Conservation (phyloP, 2,797 vertebrate species). For the Capromys pilorides region DNA sequence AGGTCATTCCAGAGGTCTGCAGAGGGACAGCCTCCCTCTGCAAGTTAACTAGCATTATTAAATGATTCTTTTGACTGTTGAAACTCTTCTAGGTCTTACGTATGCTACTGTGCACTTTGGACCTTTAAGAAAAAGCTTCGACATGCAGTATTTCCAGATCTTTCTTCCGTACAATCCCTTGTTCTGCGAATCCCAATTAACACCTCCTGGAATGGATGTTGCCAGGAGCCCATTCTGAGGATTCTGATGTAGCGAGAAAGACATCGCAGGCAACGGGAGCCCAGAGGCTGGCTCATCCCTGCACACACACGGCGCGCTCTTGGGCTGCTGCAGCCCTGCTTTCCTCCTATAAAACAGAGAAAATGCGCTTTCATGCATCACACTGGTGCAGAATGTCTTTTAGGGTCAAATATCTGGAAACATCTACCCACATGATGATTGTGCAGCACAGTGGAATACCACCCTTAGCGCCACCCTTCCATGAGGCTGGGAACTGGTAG, state of each 20-base stretch:
- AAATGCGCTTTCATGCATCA: background rate
- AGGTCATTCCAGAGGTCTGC: background rate
- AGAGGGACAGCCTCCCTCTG: background rate
- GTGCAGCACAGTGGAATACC: background rate
- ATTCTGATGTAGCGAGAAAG: constrained; percentile 12
- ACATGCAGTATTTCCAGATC: background rate
- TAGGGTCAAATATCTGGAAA: constrained; percentile 44
- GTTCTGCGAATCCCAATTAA: background rate
- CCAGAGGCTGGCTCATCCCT: background rate
- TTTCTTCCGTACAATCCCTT: constrained; percentile 11
- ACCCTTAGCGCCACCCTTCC: background rate
- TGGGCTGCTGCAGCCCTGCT: background rate
- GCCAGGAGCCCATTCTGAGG: background rate
- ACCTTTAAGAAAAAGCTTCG: constrained; percentile 23
- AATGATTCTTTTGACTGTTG: background rate
- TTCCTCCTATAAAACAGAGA: constrained; percentile 51
- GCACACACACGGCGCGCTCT: background rate
- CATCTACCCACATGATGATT: background rate
- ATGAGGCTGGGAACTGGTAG: background rate
- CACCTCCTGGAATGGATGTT: background rate
- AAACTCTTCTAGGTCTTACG: background rate
- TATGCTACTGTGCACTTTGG: background rate
- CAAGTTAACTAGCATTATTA: background rate
- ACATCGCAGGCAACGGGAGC: background rate
- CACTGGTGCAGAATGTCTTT: background rate